Conservation (phyloP, 2,888 invertebrate species). For the Osedax fenrisi region DNA sequence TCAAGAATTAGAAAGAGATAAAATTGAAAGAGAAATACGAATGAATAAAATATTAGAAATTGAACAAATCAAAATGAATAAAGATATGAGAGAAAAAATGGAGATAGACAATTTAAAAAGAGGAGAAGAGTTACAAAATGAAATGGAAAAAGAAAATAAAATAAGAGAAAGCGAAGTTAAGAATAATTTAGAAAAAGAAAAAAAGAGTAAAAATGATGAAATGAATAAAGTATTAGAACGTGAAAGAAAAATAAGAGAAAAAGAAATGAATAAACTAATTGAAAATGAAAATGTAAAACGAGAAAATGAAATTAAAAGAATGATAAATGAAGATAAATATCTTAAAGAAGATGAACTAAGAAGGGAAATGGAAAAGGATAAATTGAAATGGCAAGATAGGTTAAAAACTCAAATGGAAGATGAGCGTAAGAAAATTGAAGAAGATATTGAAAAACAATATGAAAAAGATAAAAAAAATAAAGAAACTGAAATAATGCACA, state of each 20-base stretch:
- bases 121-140: not conserved
- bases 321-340: not conserved
- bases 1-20: not conserved
- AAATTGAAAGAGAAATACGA: not conserved
- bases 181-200: not conserved
- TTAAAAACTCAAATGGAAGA: not conserved
- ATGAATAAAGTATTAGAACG: not conserved
- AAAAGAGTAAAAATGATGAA: not conserved
- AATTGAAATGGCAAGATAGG: not conserved
- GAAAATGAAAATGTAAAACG: not conserved
- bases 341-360: not conserved
- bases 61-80: not conserved
- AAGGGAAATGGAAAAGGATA: not conserved
- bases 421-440: not conserved
- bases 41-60: not conserved
- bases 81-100: not conserved
- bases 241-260: not conserved
- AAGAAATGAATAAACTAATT: not conserved
- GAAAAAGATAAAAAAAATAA: not conserved
- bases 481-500: not conserved
- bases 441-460: not conserved
- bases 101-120: not conserved
- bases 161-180: not conserved
- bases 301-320: not conserved
- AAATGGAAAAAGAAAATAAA: not conserved